These are phyloP conservation scores for Chydorus sphaericus DNA, from an alignment of 2,888 invertebrate genomes.

Conservation along the genomic window DNA sequence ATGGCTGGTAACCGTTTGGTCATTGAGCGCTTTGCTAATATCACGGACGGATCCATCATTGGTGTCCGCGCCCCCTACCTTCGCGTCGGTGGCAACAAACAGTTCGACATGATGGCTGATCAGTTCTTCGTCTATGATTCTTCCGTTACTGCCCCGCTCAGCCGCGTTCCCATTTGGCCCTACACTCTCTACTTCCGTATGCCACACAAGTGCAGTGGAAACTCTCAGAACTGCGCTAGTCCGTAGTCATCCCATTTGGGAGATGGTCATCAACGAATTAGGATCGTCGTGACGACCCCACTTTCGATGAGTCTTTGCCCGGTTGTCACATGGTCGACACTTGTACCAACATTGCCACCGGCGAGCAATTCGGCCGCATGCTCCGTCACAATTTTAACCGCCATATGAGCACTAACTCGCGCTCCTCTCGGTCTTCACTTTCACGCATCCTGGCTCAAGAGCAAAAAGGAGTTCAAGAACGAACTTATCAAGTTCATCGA, in stretches of 20 bases:
- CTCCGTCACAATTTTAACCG: constrained; percentile 88
- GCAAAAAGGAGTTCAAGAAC: constrained; percentile 81
- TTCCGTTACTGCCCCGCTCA: constrained; percentile 76
- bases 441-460: constrained; percentile 90
- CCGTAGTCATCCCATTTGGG: constrained; percentile 79
- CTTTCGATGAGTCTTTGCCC: constrained; percentile 80
- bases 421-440: constrained; percentile 72
- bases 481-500: constrained; percentile 84
- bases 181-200: constrained; percentile 92
- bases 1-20: constrained; percentile 67
- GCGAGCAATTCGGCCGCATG: constrained; percentile 77
- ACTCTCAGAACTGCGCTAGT: constrained; percentile 79
- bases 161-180: constrained; percentile 88
- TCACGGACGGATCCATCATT: constrained; percentile 79
- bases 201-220: constrained; percentile 90
- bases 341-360: constrained; percentile 79
- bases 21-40: constrained; percentile 58
- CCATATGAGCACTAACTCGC: constrained; percentile 79
- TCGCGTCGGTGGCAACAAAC: constrained; percentile 81
- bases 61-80: constrained; percentile 77
- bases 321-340: constrained; percentile 89
- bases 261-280: constrained; percentile 93
- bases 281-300: constrained; percentile 82
- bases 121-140: constrained; percentile 90
- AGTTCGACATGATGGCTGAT: constrained; percentile 94